These are phyloP conservation scores for Leptogaster cylindrica DNA, from an alignment of 2,888 invertebrate species.

Conservation along the genomic window DNA sequence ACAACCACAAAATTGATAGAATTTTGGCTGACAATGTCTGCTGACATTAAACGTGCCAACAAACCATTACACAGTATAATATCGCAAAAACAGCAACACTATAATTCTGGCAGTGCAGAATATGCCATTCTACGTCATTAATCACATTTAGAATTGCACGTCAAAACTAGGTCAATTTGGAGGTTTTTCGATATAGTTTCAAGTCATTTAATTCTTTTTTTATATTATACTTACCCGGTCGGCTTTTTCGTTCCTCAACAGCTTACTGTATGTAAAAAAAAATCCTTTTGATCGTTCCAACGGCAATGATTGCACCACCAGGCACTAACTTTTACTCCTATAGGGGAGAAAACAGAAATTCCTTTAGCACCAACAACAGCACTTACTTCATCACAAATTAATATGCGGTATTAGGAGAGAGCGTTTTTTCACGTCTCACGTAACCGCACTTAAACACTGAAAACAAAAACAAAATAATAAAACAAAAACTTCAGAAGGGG, in stretches of 20 bases:
- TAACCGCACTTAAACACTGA: constrained; percentile 15
- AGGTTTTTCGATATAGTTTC: background rate
- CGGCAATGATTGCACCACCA: constrained; percentile 20
- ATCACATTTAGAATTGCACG: constrained; percentile 10
- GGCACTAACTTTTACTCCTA: constrained; percentile 23
- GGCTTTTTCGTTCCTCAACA: constrained; percentile 14
- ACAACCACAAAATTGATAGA: no score
- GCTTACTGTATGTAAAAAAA: background rate
- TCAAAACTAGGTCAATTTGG: constrained; percentile 26
- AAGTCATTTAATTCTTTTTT: background rate
- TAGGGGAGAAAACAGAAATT: constrained; percentile 10
- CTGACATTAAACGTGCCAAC: no score
- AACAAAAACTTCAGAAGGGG: no score
- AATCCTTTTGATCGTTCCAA: background rate
- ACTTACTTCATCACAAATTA: constrained; percentile 17
- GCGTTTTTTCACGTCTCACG: background rate
- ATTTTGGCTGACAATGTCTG: no score
- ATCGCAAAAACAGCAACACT: no score
- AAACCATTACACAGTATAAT: no score
- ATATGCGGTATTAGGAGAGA: background rate
- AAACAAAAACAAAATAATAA: background rate
- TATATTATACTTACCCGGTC: constrained; percentile 16
- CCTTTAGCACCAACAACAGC: constrained; percentile 19
- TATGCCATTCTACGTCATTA: constrained; percentile 24
- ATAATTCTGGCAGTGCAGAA: no score